Percentiles rank a stretch among this genome's conserved stretches.
Evolutionary conservation across 2,797 vertebrate genomes (phyloP).

Genomic region (Pipistrellus kuhlii): DNA sequence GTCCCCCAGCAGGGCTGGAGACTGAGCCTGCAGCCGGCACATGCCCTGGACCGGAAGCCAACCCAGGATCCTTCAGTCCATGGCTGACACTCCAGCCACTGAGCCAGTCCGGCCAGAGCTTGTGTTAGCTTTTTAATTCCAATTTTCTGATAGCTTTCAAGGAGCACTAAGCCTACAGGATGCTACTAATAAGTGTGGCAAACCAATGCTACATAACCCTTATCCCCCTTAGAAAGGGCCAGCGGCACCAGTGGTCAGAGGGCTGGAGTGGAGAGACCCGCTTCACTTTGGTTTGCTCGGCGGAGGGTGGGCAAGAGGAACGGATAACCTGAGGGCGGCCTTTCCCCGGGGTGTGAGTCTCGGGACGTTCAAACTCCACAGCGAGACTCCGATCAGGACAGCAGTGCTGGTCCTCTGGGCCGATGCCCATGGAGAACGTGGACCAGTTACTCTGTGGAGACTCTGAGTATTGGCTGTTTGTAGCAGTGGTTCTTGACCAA

Average conservation of each 20-base stretch:
- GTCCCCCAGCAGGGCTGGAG: too few species aligned
- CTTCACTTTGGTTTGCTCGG: background rate
- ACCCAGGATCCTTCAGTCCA: too few species aligned
- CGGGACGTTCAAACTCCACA: background rate
- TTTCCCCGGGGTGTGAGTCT: too few species aligned
- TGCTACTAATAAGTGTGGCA: background rate
- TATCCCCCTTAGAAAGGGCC: background rate
- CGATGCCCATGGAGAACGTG: background rate
- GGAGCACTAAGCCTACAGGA: background rate
- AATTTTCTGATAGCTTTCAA: constrained; percentile 48
- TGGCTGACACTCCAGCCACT: too few species aligned
- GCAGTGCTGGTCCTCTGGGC: background rate
- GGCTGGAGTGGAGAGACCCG: background rate
- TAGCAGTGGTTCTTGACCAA: background rate
- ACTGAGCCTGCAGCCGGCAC: too few species aligned
- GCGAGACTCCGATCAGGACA: background rate
- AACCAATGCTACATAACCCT: background rate
- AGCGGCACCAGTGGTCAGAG: background rate
- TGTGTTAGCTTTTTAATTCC: constrained; percentile 2
- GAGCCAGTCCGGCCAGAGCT: too few species aligned
- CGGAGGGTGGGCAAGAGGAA: background rate
- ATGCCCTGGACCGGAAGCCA: too few species aligned
- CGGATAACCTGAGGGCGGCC: too few species aligned
- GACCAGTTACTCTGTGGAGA: background rate
- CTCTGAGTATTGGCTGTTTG: background rate